Base-by-base conservation (phyloP, 2,797 vertebrate genomes). In the Lithobates pipiens region DNA sequence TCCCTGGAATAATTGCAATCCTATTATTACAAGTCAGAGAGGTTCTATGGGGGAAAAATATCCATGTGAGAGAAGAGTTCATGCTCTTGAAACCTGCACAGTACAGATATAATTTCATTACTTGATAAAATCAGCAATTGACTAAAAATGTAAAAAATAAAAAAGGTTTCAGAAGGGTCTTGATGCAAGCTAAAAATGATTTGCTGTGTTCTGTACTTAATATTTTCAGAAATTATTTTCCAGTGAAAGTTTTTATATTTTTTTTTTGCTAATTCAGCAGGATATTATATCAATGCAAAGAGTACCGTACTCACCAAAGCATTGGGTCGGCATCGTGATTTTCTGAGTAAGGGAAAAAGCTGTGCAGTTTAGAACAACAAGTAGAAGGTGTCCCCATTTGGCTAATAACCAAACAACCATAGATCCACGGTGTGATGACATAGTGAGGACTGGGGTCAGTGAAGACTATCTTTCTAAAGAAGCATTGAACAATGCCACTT, bases 81-180 rank as follows among this genome's bases (percentile, higher is more conserved):
- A 4, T 70, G 29, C 63, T 44, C 74, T 18, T 21, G 65, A 72
- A 69, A 71, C 78, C 79, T 81, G 85, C 73, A 16, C 27, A 34
- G 34, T 18, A 65, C 78, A 63, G 72, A 77, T 82, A 77, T 72
- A 39, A 86, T 73, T 77, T 77, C 25, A 61, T 71, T 77, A 73
- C 75, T 67, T n/a, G 79, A 82, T 86, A 86, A 82, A 65, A 86
- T 77, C 80, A 77, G 74, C 82, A 82, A 86, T 82, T 82, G 67
- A 68, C 68, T 82, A 72, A 82, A 82, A 72, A 72, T 86, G 74
- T 82, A 82, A n/a, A 74, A 73, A 42, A 72, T 77, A n/a, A 74
- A 73, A 42, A 72, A 76, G 74, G 27, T 1, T 32, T 61, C 54
- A 61, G 54, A 61, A 21, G 21, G 54, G 21, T 6, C 54, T 61